Base-by-base conservation (phyloP, 2,797 vertebrate species). In the Phalloptychus januarius region DNA sequence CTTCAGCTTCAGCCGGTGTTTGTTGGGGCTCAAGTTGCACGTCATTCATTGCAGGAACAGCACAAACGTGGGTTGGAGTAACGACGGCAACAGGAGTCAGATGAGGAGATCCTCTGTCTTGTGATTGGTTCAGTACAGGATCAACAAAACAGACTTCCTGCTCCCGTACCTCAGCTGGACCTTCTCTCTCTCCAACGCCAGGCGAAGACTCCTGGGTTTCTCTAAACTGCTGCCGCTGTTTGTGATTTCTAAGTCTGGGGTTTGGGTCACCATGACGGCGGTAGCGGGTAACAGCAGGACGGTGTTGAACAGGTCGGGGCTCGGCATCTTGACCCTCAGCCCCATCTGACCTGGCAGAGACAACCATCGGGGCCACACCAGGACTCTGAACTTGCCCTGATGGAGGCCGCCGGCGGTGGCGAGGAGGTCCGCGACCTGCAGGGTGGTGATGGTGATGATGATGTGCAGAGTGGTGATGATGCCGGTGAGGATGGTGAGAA, bases 191-290 rank as follows among this genome's bases (percentile, higher is more conserved):
- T 1, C 86, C 81, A 16, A 25, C 69, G 31, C 15, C 74, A 2
- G 80, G 38, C n/a, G 77, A 76, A 3, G 85, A 20, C 6, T 84
- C 85, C 79, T 79, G 85, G 16, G 13, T 58, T 56, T 88, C 91
- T 86, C 80, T 77, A 63, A 80, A 15, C 6, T 83, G 82, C 7
- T 83, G 92, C 58, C 74, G 87, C 81, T 86, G 91, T 71, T 86
- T 86, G 67, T 86, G 88, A 75, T 71, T 86, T 82, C 89, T 89
- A 36, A 88, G 85, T 42, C 93, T 88, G 40, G 93, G 94, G 78
- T 93, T 92, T 2, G 92, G 93, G 82, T 94, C 94, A 0, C 94
- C 94, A 4, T 93, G 92, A 11, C 94, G 93, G 7, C 93, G 93
- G 72, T 94, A 95, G 75, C 92, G 94, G 8, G 88, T 31, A 1